Evolutionary conservation across 2,888 invertebrate genomes (phyloP), one percentile per base, ranked within the genome.

Genomic region (Cartodere bifasciata): DNA sequence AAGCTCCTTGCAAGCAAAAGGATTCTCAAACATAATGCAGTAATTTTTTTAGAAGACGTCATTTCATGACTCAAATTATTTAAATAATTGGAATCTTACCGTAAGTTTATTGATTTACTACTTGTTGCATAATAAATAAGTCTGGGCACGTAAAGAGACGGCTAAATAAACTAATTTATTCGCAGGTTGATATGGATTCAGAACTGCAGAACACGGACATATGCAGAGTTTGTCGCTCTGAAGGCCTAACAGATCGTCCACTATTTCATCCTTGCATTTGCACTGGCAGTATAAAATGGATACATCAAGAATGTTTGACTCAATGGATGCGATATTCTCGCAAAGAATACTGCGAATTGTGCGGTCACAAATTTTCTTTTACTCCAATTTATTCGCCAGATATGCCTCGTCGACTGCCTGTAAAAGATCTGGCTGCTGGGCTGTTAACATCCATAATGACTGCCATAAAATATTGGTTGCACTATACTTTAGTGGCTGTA

Each of bases 341-440:
- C 45, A 97, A 97, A 64, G 97, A 98, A 60, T 94, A 90, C 56
- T 98, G 98, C 66, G 98, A 98, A 61, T 64, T 98, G 41, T 98
- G 97, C 60, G 90, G 94, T 38, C 88, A 98, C 63, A 77, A 90
- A 37, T 98, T 97, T 62, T 90, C 92, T 3, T 98, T 98, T 55
- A 92, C 91, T 52, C 98, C 98, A 15, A 97, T 98, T 48, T 98
- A 98, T 63, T 91, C 95, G n/a, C 91, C 95, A 15, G 97, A 98
- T 58, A 98, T 98, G 98, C 98, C 98, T n/a, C 76, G 94, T 37
- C 72, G 95, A 37, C 65, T 98, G 48, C 98, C 98, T 0, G 65
- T 98, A 16, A 75, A 78, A 42, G 97, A 97, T 60, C 84, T 98
- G 5, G 72, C 91, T 1, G 83, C 84, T 25, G 98, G 98, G 2